Percentiles rank a stretch among this genome's conserved stretches.
phyloP scores from a whole-genome alignment of 2,888 invertebrate species.

The Allygus modestus region DNA sequence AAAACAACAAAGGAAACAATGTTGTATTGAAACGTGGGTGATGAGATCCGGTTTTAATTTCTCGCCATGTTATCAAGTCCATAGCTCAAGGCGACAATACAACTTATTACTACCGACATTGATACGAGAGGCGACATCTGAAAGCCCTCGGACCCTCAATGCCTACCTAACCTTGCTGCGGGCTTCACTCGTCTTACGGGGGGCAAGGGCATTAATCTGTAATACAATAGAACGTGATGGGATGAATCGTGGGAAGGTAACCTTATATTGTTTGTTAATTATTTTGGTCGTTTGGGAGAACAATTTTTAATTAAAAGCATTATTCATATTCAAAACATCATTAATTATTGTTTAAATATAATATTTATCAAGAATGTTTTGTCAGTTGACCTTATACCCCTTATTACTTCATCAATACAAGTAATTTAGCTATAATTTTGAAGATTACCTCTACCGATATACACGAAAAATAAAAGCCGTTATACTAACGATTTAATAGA shows the following conservation, averaged over 20 bases:
- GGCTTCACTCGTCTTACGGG: not conserved
- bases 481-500: too few species aligned
- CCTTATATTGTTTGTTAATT: constrained; percentile 2
- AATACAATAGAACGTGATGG: not conserved
- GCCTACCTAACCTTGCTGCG: not conserved
- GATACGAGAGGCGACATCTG: not conserved
- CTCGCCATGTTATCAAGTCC: not conserved
- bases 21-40: constrained; percentile 4
- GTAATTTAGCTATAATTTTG: too few species aligned
- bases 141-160: not conserved
- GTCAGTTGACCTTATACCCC: too few species aligned
- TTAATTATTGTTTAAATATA: too few species aligned
- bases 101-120: not conserved
- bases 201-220: not conserved
- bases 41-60: constrained; percentile 18
- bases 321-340: too few species aligned
- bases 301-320: too few species aligned
- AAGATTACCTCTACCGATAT: too few species aligned
- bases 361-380: too few species aligned
- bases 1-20: not conserved
- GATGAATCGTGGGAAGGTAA: constrained; percentile 6
- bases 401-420: too few species aligned
- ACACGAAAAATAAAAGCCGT: too few species aligned
- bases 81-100: not conserved
- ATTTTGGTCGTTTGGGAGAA: too few species aligned